Evolutionary conservation across 2,888 invertebrate genomes (phyloP).

Genomic region (Pheosia tremula): DNA sequence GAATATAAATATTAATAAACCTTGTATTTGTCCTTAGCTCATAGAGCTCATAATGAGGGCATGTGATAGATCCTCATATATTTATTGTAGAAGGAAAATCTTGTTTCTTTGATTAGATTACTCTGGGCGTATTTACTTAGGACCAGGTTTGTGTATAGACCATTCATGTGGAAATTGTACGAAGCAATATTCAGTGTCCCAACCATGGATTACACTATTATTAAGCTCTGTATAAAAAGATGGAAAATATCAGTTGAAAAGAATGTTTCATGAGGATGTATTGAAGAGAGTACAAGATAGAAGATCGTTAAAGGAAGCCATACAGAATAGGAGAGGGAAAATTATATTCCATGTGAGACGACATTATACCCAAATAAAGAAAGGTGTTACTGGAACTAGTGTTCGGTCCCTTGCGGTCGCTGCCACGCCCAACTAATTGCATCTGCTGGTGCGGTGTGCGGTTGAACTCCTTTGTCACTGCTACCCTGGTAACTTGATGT

Average conservation of each 20-base stretch:
- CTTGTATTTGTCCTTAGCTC: background rate
- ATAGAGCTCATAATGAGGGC: background rate
- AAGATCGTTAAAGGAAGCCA: too few relatives aligned
- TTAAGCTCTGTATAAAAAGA: slow-evolving; percentile 5
- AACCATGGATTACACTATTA: background rate
- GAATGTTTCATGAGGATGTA: too few relatives aligned
- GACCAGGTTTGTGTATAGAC: slow-evolving; percentile 20
- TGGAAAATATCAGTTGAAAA: slow-evolving; percentile 27
- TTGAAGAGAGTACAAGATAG: too few relatives aligned
- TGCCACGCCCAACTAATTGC: background rate
- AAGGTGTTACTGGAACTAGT: background rate
- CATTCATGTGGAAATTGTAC: slow-evolving; percentile 12
- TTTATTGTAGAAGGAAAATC: slow-evolving; percentile 18
- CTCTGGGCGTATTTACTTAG: slow-evolving; percentile 24
- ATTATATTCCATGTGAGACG: too few relatives aligned
- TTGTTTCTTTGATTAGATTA: slow-evolving; percentile 30
- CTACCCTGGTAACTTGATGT: background rate
- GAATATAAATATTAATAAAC: too few relatives aligned
- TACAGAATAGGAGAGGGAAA: too few relatives aligned
- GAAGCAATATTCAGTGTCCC: background rate
- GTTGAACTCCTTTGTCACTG: background rate
- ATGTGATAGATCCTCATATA: slow-evolving; percentile 20
- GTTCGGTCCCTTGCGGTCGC: background rate
- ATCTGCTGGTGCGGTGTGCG: background rate
- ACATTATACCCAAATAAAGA: too few relatives aligned